A percentile compares a stretch with the other conserved stretches of the same genome.
Evolutionary conservation across 1,140 invertebrate genomes (phyloP).

Genomic region (Apis dorsata): DNA sequence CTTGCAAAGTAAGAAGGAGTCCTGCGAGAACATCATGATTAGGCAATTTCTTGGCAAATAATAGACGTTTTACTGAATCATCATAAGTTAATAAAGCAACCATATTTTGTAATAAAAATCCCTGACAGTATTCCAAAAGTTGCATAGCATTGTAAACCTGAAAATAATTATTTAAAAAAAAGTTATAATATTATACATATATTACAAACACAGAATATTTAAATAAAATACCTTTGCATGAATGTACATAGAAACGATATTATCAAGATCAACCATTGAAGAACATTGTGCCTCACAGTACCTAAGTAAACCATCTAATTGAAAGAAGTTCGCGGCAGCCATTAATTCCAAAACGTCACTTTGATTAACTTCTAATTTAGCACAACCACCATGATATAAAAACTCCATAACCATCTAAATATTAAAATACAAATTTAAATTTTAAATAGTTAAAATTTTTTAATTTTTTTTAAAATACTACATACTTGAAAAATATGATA

Average conservation of each 20-base stretch:
- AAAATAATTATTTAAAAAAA: constrained; percentile 50
- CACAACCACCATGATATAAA: constrained; percentile 93
- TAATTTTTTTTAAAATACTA: not conserved
- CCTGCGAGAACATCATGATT: constrained; percentile 94
- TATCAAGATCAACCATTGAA: constrained; percentile 90
- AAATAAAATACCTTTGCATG: constrained; percentile 88
- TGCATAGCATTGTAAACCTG: constrained; percentile 93
- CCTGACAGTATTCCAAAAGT: constrained; percentile 93
- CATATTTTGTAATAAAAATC: constrained; percentile 95
- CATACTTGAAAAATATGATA: constrained; percentile 94
- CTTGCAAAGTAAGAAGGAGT: constrained; percentile 88
- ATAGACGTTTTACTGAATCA: constrained; percentile 91
- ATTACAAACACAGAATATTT: not conserved
- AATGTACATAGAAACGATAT: constrained; percentile 95
- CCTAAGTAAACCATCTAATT: constrained; percentile 90
- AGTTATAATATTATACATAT: not conserved
- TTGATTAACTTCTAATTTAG: constrained; percentile 87
- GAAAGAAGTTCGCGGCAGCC: constrained; percentile 95
- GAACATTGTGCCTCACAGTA: constrained; percentile 93
- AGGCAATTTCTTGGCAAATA: constrained; percentile 93
- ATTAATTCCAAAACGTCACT: constrained; percentile 92
- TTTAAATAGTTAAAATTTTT: not conserved
- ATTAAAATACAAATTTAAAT: constrained; percentile 13
- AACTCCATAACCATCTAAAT: constrained; percentile 94
- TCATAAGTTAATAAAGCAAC: constrained; percentile 94